These are phyloP conservation scores for Planococcus citri DNA, from an alignment of 1,140 invertebrate species.

Conservation along the genomic window DNA sequence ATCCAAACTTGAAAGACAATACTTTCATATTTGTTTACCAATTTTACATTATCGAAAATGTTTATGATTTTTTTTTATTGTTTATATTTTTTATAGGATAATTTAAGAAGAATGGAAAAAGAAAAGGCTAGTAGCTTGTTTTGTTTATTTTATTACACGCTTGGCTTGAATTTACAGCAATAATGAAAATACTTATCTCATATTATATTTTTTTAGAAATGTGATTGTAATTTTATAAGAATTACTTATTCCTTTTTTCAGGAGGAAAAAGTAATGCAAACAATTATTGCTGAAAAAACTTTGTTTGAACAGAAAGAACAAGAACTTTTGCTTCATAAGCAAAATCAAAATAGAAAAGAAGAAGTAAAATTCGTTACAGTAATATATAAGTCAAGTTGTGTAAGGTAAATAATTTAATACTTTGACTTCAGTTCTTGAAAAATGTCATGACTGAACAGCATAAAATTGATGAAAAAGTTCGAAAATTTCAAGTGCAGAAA, in stretches of 20 bases:
- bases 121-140: slow-evolving; percentile 18
- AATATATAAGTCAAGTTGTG: too few species aligned
- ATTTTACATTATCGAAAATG: neutral
- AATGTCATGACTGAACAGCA: neutral
- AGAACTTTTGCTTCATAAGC: neutral
- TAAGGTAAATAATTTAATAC: neutral
- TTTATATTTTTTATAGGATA: slow-evolving; percentile 5
- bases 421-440: neutral
- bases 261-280: neutral
- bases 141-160: slow-evolving; percentile 11
- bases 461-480: slow-evolving; percentile 8
- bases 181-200: neutral
- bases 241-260: slow-evolving; percentile 1
- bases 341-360: neutral
- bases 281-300: neutral
- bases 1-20: neutral
- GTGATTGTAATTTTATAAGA: neutral
- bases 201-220: neutral
- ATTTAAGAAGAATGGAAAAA: slow-evolving; percentile 15
- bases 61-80: neutral
- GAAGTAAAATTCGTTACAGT: neutral
- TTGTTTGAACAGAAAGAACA: neutral
- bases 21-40: neutral
- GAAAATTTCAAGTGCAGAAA: neutral
- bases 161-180: neutral